Evolutionary conservation across 2,888 invertebrate genomes (phyloP), one percentile per base, ranked within the genome.

Genomic region (Amblyjoppa proteus): DNA sequence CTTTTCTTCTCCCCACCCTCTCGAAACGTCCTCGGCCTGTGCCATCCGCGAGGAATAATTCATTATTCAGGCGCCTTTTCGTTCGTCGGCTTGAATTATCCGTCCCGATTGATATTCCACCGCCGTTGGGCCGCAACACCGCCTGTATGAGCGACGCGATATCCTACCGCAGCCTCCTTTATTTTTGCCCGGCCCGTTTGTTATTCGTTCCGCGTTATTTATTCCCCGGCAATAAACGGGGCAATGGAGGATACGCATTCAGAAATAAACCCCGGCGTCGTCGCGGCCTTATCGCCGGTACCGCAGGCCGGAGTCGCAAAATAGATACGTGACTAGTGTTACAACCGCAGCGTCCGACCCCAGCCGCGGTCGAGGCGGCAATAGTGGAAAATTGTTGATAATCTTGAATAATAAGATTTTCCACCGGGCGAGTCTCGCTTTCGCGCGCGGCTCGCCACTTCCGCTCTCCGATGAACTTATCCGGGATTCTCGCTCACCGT

Each of bases 251-350:
- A 58, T 58, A 45, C 45, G 45, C 45, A 45, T 45, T 85, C 71
- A 83, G 75, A 85, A 85, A 85, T 85, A 85, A 85, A 76, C 76
- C 83, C 68, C 68, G 49, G 56, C 74, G 45, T 69, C 70, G 75
- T 76, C 71, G 49, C 13, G 45, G 85, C 83, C 83, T 83, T 83
- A 83, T 85, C 85, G 83, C 61, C 45, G 45, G 28, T 76, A 85
- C 85, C 85, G 83, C 85, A 85, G 79, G 58, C 51, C 82, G 71
- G 71, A 83, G 83, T 85, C 85, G 83, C 83, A 85, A 85, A 85
- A 85, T 85, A 85, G 85, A 83, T 76, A 85, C 85, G 85, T 85
- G 85, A 85, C 83, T 73, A 41, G 83, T 76, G 71, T 85, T 80
- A 80, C 81, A 85, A 85, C 85, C 83, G 76, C 85, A 85, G 76